phyloP scores from a whole-genome alignment of 2,113 vertebrate species.

The Lonchura striata region DNA sequence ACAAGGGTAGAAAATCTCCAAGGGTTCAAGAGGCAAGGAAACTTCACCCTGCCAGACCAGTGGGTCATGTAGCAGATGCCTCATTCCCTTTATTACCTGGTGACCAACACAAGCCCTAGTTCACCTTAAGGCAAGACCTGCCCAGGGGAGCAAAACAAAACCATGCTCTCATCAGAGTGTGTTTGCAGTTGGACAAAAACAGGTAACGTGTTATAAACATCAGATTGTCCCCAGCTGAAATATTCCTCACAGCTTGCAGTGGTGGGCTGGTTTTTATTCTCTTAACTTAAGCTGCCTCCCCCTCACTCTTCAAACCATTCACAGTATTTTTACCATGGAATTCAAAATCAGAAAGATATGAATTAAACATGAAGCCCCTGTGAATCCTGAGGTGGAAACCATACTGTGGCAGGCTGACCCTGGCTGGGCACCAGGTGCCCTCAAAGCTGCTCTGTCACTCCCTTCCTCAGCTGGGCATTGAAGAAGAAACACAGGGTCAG shows the following conservation, averaged over 20 bases:
- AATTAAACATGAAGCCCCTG: neutral
- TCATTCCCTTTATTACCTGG: constrained; percentile 17
- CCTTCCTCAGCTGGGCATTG: neutral
- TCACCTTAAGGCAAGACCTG: neutral
- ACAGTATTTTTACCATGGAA: neutral
- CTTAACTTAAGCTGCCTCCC: neutral
- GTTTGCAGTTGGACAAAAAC: neutral
- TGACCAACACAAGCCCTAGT: neutral
- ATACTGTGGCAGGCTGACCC: neutral
- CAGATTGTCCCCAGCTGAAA: neutral
- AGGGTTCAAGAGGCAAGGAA: neutral
- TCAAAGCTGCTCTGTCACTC: neutral
- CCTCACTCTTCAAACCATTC: neutral
- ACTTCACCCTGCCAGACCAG: constrained; percentile 30
- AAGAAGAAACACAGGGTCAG: neutral
- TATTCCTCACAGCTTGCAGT: neutral
- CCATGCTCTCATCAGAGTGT: neutral
- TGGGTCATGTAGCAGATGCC: neutral
- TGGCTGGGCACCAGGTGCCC: neutral
- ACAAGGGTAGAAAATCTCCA: neutral
- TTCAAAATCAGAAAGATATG: neutral
- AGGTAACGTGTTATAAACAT: neutral
- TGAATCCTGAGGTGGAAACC: neutral
- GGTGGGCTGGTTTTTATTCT: neutral
- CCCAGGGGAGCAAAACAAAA: neutral